These are phyloP conservation scores for Hoplostethus mediterraneus DNA, from an alignment of 2,797 vertebrate genomes.

Conservation along the genomic window DNA sequence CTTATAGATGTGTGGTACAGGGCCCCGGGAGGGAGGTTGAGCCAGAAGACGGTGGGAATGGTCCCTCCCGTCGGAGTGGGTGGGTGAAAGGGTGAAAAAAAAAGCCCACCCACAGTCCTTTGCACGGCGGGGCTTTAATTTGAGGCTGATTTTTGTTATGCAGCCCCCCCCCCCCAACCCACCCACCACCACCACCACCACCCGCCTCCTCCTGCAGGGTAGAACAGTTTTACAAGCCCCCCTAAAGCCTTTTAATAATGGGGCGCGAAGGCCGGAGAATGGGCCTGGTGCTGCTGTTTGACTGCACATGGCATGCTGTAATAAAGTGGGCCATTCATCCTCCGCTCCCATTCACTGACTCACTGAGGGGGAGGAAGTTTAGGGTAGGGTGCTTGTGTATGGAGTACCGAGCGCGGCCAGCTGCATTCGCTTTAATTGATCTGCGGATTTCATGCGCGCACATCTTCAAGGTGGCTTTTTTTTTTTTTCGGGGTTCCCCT, in stretches of 20 bases:
- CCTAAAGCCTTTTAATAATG: constrained; percentile 77
- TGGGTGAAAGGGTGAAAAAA: constrained; percentile 71
- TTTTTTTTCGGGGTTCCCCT: constrained; percentile 20
- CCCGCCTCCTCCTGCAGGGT: constrained; percentile 43
- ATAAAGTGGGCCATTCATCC: constrained; percentile 84
- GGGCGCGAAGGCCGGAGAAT: constrained; percentile 68
- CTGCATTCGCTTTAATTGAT: constrained; percentile 77
- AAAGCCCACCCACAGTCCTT: constrained; percentile 91
- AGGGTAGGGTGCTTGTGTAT: constrained; percentile 67
- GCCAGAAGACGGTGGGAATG: constrained; percentile 90
- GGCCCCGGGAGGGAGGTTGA: constrained; percentile 85
- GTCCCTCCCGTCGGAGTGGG: constrained; percentile 69
- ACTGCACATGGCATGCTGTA: constrained; percentile 78
- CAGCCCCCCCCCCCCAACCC: constrained; percentile 50
- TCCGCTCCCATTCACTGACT: constrained; percentile 70
- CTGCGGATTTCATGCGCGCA: constrained; percentile 65
- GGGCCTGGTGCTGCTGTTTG: constrained; percentile 73
- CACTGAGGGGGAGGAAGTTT: constrained; percentile 61
- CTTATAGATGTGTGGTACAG: constrained; percentile 86
- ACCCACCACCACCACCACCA: too few relatives aligned
- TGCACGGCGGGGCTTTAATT: constrained; percentile 71
- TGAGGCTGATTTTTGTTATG: constrained; percentile 80
- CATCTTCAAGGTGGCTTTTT: constrained; percentile 73
- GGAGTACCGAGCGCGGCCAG: constrained; percentile 61
- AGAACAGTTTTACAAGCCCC: constrained; percentile 80